phyloP scores from a whole-genome alignment of 1,140 invertebrate species.

The Drosophila prosaltans region DNA sequence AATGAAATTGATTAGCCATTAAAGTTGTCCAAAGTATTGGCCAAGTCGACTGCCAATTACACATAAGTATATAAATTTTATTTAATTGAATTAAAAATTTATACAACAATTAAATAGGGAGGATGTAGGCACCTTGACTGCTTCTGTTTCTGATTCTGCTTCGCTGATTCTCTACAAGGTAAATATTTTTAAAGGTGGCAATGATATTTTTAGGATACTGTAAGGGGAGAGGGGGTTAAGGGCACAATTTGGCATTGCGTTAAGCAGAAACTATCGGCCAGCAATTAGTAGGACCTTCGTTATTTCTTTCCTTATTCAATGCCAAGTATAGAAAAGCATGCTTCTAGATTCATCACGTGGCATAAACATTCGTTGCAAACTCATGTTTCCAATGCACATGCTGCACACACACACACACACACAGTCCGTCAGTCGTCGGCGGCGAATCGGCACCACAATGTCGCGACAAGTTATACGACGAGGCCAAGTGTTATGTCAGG shows the following conservation, averaged over 20 bases:
- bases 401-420: not conserved
- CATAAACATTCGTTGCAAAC: not conserved
- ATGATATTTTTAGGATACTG: conserved; percentile 1
- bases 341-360: conserved; percentile 1
- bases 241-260: not conserved
- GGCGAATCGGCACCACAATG: not conserved
- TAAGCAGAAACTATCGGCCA: not conserved
- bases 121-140: conserved; percentile 58
- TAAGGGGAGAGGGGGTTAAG: too few relatives aligned
- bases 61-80: conserved; percentile 13
- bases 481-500: not conserved
- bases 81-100: conserved; percentile 19
- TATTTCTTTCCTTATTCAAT: too few relatives aligned
- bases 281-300: not conserved
- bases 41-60: too few relatives aligned
- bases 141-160: conserved; percentile 51
- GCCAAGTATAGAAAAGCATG: not conserved
- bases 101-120: conserved; percentile 25
- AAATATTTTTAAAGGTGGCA: not conserved
- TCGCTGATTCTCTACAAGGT: conserved; percentile 55
- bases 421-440: not conserved
- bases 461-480: not conserved
- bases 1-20: conserved; percentile 50
- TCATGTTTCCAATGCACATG: not conserved
- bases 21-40: too few relatives aligned